Evolutionary conservation across 1,140 invertebrate species (phyloP).

Genomic region (Artemia franciscana): DNA sequence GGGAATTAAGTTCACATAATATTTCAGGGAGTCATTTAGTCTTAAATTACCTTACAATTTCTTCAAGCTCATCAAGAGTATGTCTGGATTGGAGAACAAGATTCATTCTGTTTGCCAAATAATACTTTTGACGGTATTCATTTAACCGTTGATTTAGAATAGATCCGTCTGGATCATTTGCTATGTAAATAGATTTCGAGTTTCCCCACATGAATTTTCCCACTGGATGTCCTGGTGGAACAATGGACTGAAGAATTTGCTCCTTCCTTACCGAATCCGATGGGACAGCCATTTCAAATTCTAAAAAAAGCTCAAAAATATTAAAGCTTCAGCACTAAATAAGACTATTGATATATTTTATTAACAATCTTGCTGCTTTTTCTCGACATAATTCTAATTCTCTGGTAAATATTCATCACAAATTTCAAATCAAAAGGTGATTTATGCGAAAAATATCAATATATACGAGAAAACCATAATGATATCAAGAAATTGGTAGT

Average conservation of each 20-base stretch:
- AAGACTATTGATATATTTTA: not conserved
- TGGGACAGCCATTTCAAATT: slow-evolving; percentile 45
- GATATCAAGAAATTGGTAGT: no score
- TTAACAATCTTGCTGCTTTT: no score
- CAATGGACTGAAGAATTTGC: slow-evolving; percentile 42
- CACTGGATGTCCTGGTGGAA: slow-evolving; percentile 40
- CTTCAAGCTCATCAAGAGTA: slow-evolving; percentile 43
- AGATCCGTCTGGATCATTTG: slow-evolving; percentile 33
- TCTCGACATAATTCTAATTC: no score
- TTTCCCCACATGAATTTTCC: slow-evolving; percentile 68
- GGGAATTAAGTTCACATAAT: no score
- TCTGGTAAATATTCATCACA: no score
- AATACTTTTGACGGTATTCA: slow-evolving; percentile 54
- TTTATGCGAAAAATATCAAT: no score
- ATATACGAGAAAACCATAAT: no score
- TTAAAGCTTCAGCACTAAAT: not conserved
- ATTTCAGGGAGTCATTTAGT: no score
- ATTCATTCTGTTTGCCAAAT: slow-evolving; percentile 71
- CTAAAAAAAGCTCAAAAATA: slow-evolving; percentile 20
- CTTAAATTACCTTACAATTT: slow-evolving; percentile 33
- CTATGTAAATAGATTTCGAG: slow-evolving; percentile 37
- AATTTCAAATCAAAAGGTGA: no score
- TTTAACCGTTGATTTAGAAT: slow-evolving; percentile 31
- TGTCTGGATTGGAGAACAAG: slow-evolving; percentile 56
- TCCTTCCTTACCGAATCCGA: slow-evolving; percentile 40